These are phyloP conservation scores for Lepidothrix coronata DNA, from an alignment of 2,113 vertebrate genomes.

Conservation along the genomic window DNA sequence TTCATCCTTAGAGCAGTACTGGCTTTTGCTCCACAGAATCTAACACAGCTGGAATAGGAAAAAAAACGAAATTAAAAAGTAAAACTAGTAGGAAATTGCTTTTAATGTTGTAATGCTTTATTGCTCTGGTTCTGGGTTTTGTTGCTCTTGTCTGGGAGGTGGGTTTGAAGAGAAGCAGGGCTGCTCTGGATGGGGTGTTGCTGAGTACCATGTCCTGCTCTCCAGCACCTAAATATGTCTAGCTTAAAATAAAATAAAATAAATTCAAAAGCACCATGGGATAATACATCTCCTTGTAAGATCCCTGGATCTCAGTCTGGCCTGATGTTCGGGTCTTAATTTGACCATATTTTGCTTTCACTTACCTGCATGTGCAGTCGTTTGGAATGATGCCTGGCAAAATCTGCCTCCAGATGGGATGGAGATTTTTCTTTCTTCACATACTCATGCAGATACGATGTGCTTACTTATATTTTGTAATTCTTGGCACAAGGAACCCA, in stretches of 20 bases:
- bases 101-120: neutral
- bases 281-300: neutral
- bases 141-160: neutral
- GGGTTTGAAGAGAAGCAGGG: neutral
- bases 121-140: neutral
- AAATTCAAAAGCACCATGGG: neutral
- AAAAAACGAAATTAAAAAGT: neutral
- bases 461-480: neutral
- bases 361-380: neutral
- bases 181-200: neutral
- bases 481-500: neutral
- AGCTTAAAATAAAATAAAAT: neutral
- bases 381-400: neutral
- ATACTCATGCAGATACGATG: neutral
- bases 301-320: neutral
- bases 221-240: neutral
- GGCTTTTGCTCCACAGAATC: neutral
- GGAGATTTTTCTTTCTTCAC: neutral
- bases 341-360: neutral
- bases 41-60: neutral
- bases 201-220: neutral
- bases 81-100: neutral
- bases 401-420: neutral
- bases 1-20: constrained; percentile 3
- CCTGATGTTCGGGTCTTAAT: neutral